Evolutionary conservation across 2,113 vertebrate species (phyloP), one percentile per base, ranked within the genome.

Genomic region (Dasyprocta punctata): DNA sequence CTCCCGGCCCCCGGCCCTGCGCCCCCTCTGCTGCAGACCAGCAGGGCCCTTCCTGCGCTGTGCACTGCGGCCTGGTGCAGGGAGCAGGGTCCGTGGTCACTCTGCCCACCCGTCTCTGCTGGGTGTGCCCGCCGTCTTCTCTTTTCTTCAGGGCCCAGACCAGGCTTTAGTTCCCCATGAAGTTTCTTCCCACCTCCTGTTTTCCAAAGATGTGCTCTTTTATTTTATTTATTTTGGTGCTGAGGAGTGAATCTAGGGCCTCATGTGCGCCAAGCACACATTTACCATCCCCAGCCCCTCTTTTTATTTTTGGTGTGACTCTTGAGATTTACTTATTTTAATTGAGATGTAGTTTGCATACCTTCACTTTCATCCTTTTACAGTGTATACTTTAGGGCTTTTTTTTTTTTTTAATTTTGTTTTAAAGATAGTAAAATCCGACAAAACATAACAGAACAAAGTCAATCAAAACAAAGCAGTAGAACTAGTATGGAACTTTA

Each of bases 1-100:
- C 88, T 49, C 28, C 1, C 0, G 0, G 4, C n/a, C 1, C 8
- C 54, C 26, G 4, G 5, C 13, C 41, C 58, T 20, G 0, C 4
- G 22, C 47, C 22, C 4, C 28, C 24, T 24, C 87, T 54, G 44
- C 14, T 26, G 36, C 73, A 30, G 90, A 14, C 71, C 20, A 19
- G 67, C 67, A 71, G 69, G 5, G 22, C 24, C 26, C 61, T 41
- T 22, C 12, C 36, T 10, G 44, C 1, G 10, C 16, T 30, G 33
- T 28, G 20, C 36, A 7, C 0, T 8, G 24, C 28, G n/a, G 30
- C 71, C 47, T 0, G 11, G 19, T 4, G 0, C 19, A 6, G 0
- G 9, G 16, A 54, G 49, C 47, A 10, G 4, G 9, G 47, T 36
- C 47, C 3, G 9, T 1, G 8, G 30, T 41, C 28, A 20, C 41